phyloP scores from a whole-genome alignment of 2,888 invertebrate species.

The Pseudococcus viburni region DNA sequence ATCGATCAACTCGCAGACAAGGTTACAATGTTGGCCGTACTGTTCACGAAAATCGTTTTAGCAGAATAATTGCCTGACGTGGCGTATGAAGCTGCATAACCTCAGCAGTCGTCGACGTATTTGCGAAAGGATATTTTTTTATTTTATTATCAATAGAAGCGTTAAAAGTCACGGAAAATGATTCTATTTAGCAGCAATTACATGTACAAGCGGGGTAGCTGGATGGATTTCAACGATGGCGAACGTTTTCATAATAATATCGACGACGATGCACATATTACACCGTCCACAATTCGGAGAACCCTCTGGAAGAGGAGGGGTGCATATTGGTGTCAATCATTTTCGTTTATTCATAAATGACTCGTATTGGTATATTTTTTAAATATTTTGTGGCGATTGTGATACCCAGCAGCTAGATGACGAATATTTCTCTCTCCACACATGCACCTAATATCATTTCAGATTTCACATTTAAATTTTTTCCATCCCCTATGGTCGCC shows the following conservation, averaged over 20 bases:
- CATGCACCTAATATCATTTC: no score
- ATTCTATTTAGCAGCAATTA: conserved; percentile 60
- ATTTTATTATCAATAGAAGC: conserved; percentile 58
- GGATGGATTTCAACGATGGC: background rate
- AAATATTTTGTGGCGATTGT: background rate
- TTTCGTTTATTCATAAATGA: background rate
- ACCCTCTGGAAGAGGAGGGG: background rate
- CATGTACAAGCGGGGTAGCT: background rate
- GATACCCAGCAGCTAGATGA: background rate
- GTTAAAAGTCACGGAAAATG: conserved; percentile 60
- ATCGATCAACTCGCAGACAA: conserved; percentile 63
- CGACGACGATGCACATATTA: background rate
- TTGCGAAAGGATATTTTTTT: conserved; percentile 19
- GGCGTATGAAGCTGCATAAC: no score
- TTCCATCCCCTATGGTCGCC: background rate
- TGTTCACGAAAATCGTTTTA: conserved; percentile 57
- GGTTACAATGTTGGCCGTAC: conserved; percentile 57
- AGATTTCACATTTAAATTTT: conserved; percentile 4
- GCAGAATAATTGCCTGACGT: conserved; percentile 59
- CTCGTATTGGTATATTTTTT: background rate
- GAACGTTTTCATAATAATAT: background rate
- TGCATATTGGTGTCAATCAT: conserved; percentile 20
- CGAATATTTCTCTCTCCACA: background rate
- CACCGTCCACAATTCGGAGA: background rate
- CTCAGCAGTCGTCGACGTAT: background rate